A percentile compares a stretch with the other conserved stretches of the same genome.
Evolutionary conservation across 2,113 vertebrate genomes (phyloP).

Genomic region (Pseudois nayaur): DNA sequence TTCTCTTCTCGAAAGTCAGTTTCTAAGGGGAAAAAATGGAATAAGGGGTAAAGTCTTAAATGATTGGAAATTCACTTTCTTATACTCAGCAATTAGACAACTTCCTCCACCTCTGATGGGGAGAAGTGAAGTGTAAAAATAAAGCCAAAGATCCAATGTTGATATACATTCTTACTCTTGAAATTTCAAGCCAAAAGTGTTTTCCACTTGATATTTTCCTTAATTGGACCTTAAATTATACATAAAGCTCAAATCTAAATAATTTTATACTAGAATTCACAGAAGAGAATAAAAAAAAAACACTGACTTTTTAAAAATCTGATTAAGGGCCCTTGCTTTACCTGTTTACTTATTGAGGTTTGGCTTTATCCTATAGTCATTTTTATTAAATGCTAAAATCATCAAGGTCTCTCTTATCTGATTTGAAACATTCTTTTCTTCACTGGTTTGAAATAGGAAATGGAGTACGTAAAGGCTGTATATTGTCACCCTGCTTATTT

Average conservation of each 20-base stretch:
- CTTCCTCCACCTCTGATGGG: background rate
- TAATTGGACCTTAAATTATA: background rate
- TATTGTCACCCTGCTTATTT: no score
- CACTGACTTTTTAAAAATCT: background rate
- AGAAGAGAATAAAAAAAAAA: background rate
- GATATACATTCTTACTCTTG: background rate
- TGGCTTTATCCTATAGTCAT: background rate
- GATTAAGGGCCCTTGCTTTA: background rate
- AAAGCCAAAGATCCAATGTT: background rate
- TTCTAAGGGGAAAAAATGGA: background rate
- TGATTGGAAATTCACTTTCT: background rate
- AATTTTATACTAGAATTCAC: background rate
- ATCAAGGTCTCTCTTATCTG: background rate
- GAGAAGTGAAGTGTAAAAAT: background rate
- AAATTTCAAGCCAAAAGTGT: background rate
- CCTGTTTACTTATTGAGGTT: background rate
- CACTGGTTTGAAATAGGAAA: no score
- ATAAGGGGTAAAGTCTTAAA: background rate
- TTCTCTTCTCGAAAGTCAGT: background rate
- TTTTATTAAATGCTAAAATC: background rate
- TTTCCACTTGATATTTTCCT: background rate
- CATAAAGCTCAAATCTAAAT: background rate
- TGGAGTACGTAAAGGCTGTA: no score
- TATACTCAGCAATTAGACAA: background rate
- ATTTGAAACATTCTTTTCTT: background rate